Base-by-base conservation (phyloP, 1,140 invertebrate species). In the Drusus annulatus region DNA sequence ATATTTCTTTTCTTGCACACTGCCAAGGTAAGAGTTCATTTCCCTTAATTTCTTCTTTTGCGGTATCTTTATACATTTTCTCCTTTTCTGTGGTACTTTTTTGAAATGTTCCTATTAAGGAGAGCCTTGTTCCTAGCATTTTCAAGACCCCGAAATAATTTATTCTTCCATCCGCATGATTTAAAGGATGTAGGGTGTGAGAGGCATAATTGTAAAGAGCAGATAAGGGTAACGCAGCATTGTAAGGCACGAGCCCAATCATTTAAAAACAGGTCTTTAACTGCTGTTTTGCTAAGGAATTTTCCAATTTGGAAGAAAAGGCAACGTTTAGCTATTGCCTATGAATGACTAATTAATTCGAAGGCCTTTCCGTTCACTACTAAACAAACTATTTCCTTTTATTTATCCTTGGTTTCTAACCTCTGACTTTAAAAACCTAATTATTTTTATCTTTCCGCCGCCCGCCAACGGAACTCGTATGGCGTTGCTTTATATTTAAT, bases 261-360 rank as follows among this genome's bases (percentile, higher is more conserved):
- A 45, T 65, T 65, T 65, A n/a, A 28, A 65, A 65, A 65, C 62
- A 65, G 62, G 21, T 16, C 62, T n/a, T 65, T 15, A 65, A 65
- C 21, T 65, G 62, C 62, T 8, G 62, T 16, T 7, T 28, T n/a
- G 62, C 21, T 19, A 16, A 16, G 17, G 23, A 65, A 65, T 31
- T 65, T 65, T 21, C 62, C 62, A 15, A 23, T 3, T 23, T 19
- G 23, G 23, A 23, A 23, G 17, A 60, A 60, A 60, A 19, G 56
- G 23, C n/a, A 19, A 3, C 23, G 23, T 60, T 60, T 60, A 45
- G 8, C 36, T 13, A 45, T 8, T 23, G 56, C 19, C 56, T 17
- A 23, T 13, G 13, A 60, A 60, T 17, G 17, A 15, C 17, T 45
- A 60, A 60, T 21, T 19, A 23, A 60, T 60, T 60, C n/a, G n/a